Base-by-base conservation (phyloP, 2,797 vertebrate species). In the Clamator glandarius region DNA sequence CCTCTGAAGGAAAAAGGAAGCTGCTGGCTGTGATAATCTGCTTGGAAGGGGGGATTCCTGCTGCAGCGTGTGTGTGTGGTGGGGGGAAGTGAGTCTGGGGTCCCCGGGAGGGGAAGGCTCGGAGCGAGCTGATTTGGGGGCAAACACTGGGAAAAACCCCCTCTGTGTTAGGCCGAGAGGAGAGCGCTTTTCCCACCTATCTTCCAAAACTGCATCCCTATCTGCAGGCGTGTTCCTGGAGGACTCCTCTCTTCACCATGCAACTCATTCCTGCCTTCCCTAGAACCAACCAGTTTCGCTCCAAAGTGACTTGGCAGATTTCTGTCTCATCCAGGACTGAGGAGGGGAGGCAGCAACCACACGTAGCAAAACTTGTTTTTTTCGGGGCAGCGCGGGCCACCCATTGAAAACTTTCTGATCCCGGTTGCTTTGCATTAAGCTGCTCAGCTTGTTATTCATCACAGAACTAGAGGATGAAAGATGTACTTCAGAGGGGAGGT, bases 301-400 rank as follows among this genome's bases (percentile, higher is more conserved):
- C 90, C 35, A 19, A 94, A 70, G 59, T 78, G 59, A 76, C 95
- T 96, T 96, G 90, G 84, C 87, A 93, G 17, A 93, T 96, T 93
- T 86, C 73, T 89, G 1, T 73, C 87, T 26, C 39, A 11, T 70
- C 78, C 21, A 4, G 46, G 90, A 18, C 50, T 42, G 84, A 95
- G 77, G 58, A 87, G 58, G 89, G 85, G 82, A 74, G 69, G 64
- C 74, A 58, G 15, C 46, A 89, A 26, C 75, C 57, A 21, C 75
- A 15, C 2, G 29, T 44, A 74, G 77, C 35, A 74, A 42, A 94
- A 94, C 74, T 88, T 81, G 42, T 48, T 46, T 6, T 6, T 12
- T 41, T 84, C 70, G 78, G 78, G 87, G 93, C 39, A 39, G 39
- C 39, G 12, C 12, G 78, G 68, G 39, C 11, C 33, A 75, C 70